Evolutionary conservation across 1,140 invertebrate genomes (phyloP).

Genomic region (Caenorhabditis briggsae): DNA sequence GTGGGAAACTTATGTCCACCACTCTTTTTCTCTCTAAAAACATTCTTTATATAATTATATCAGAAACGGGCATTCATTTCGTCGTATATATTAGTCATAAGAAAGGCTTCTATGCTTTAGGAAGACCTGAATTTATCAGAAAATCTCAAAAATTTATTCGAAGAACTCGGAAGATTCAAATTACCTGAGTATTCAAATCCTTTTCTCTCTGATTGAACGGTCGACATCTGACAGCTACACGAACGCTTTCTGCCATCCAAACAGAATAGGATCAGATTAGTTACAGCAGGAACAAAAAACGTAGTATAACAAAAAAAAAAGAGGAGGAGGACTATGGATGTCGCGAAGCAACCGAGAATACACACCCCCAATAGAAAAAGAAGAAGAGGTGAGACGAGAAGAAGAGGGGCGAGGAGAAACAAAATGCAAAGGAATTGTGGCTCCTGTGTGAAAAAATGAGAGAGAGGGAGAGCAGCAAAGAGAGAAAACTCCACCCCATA

Average conservation of each 20-base stretch:
- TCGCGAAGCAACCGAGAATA: constrained; percentile 15
- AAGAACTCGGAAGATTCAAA: constrained; percentile 18
- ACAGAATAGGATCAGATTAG: too few species aligned
- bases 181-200: constrained; percentile 84
- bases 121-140: constrained; percentile 20
- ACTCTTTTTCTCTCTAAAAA: too few species aligned
- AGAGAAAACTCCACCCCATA: not conserved
- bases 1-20: too few species aligned
- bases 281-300: not conserved
- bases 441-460: too few species aligned
- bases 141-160: not conserved
- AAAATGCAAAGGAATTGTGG: constrained; percentile 33
- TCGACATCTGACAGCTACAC: constrained; percentile 91
- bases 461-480: not conserved
- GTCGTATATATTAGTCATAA: too few species aligned
- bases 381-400: not conserved
- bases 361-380: not conserved
- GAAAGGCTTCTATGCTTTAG: too few species aligned
- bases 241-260: constrained; percentile 84
- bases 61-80: too few species aligned
- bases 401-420: not conserved
- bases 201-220: constrained; percentile 88
- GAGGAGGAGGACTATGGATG: not conserved
- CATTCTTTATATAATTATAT: too few species aligned
- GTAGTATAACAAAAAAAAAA: constrained; percentile 36